These are phyloP conservation scores for Penaeus monodon DNA, from an alignment of 2,888 invertebrate species.

Conservation along the genomic window DNA sequence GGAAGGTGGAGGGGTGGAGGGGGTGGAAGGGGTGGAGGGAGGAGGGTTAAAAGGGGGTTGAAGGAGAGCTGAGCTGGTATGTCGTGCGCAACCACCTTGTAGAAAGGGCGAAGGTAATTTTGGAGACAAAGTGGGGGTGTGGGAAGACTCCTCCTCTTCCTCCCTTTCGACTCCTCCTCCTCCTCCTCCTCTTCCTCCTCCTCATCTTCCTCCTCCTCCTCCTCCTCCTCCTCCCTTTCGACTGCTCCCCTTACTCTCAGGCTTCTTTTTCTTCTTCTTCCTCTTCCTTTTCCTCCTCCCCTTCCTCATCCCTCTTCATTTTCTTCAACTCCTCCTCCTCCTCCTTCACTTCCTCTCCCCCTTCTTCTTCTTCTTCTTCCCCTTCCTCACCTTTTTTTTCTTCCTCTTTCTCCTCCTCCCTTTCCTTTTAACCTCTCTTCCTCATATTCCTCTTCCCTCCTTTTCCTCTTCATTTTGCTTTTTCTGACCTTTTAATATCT, in stretches of 20 bases:
- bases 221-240: background rate
- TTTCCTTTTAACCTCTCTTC: too few species aligned
- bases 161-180: background rate
- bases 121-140: too few species aligned
- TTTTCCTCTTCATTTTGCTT: too few species aligned
- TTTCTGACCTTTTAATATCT: too few species aligned
- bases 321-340: background rate
- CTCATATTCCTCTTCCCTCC: background rate
- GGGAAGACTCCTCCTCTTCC: background rate
- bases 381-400: background rate
- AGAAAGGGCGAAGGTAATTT: too few species aligned
- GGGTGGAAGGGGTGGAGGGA: too few species aligned
- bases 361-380: too few species aligned
- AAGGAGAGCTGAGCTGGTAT: too few species aligned
- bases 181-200: background rate
- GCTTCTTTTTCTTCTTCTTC: background rate
- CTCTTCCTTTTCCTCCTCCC: background rate
- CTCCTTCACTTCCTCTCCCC: background rate
- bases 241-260: background rate
- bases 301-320: background rate
- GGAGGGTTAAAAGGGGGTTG: too few species aligned
- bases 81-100: too few species aligned
- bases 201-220: background rate
- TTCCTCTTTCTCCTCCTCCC: too few species aligned
- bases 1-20: too few species aligned